Base-by-base conservation (phyloP, 2,888 invertebrate species). In the Phortica okadai region DNA sequence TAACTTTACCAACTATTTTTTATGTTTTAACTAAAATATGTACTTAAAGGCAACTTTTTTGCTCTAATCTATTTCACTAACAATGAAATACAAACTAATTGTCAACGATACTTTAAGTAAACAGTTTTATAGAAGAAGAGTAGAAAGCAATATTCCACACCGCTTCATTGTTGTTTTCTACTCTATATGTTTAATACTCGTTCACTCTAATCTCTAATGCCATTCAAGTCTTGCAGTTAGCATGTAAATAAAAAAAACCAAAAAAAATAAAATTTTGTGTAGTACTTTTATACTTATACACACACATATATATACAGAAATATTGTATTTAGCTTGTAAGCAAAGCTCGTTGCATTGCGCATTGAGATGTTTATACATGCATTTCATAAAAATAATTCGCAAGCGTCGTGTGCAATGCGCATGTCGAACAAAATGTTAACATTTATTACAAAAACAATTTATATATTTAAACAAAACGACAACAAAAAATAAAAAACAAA, bases 341-440 rank as follows among this genome's bases (percentile, higher is more conserved):
- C 70, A 72, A n/a, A 72, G 70, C 54, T 41, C 25, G 45, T 33
- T 45, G 54, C 70, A 62, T 33, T 45, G 54, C 70, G 7, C 44
- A 42, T 42, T 44, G n/a, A 66, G 10, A 41, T 66, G 14, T 11
- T 7, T 62, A 56, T 56, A 56, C 56, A 14, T 56, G 16, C 56
- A 56, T 56, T 10, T 6, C n/a, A 56, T 54, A 54, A 54, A 54
- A 54, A n/a, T 14, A 54, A 54, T 54, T 54, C 10, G 7, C 21
- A 7, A 4, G n/a, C 16, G 6, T 62, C 21, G 42, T 11, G 11
- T 54, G 25, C 25, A 44, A 54, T 72, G 25, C 25, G 25, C 56
- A 16, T 50, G 69, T 72, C 54, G 54, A 72, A 72, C 33, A 54
- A 72, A 72, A 72, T 72, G 70, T 72, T 72, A 72, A 72, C 70